Conservation (phyloP, 2,113 vertebrate genomes). For the Cariama cristata region DNA sequence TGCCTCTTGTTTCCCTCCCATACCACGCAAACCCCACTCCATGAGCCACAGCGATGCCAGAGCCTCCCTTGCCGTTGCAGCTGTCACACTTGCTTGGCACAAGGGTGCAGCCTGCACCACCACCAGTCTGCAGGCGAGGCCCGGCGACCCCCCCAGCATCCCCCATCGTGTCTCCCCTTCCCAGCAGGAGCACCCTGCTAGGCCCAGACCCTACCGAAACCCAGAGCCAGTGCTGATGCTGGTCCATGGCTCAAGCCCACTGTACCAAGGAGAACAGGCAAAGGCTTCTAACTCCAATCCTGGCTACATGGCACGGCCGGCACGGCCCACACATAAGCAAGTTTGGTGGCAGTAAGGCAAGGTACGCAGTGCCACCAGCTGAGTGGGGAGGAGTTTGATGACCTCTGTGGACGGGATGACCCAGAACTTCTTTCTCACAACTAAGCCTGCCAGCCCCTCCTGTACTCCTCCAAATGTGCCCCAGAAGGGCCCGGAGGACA, state of each 20-base stretch:
- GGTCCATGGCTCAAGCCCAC: not conserved
- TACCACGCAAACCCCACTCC: not conserved
- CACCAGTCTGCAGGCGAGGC: not conserved
- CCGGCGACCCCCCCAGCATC: fast-evolving
- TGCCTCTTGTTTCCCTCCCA: fast-evolving
- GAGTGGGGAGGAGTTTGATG: not conserved
- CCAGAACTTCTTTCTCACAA: not conserved
- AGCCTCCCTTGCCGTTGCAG: not conserved
- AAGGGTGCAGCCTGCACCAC: not conserved
- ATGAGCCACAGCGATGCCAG: fast-evolving
- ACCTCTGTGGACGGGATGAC: not conserved
- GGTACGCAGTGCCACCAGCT: not conserved
- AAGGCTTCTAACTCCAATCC: not conserved
- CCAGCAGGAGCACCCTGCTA: not conserved
- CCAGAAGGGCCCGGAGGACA: not conserved
- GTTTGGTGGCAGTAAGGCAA: not conserved
- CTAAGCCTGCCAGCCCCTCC: not conserved
- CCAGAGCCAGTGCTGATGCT: not conserved
- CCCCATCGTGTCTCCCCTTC: no score
- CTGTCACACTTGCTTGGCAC: not conserved
- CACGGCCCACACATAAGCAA: not conserved
- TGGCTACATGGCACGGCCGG: not conserved
- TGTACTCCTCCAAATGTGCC: not conserved
- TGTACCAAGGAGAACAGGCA: not conserved
- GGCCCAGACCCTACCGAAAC: not conserved